These are phyloP conservation scores for Lanistes nyassanus DNA, from an alignment of 1,140 invertebrate species.

Conservation along the genomic window DNA sequence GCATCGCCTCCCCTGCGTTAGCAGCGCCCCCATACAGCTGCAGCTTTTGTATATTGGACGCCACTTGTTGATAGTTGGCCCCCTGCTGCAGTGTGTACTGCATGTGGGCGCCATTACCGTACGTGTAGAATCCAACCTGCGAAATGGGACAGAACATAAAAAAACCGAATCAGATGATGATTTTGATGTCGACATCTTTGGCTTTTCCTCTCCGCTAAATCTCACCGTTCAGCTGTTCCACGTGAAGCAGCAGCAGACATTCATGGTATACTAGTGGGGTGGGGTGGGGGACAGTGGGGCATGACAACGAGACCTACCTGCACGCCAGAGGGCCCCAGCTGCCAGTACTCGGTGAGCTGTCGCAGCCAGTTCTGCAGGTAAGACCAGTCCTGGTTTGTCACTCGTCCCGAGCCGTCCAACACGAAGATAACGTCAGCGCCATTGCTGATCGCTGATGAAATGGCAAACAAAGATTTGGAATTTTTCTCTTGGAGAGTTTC, in stretches of 20 bases:
- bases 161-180: too few species aligned
- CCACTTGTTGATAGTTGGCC: conserved; percentile 29
- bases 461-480: neutral
- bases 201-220: too few species aligned
- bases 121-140: conserved; percentile 30
- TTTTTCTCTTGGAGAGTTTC: neutral
- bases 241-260: too few species aligned
- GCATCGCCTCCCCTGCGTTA: conserved; percentile 44
- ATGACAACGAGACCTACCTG: conserved; percentile 22
- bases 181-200: too few species aligned
- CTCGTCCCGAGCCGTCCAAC: conserved; percentile 23
- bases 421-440: conserved; percentile 41
- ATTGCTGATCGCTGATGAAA: neutral
- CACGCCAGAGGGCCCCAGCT: conserved; percentile 14
- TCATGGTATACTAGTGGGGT: too few species aligned
- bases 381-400: conserved; percentile 15
- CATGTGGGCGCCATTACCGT: conserved; percentile 34
- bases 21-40: conserved; percentile 41
- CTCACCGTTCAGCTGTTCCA: too few species aligned
- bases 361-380: conserved; percentile 31
- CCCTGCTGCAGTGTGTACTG: conserved; percentile 50
- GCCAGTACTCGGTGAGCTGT: conserved; percentile 17
- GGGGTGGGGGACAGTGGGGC: too few species aligned
- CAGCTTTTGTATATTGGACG: conserved; percentile 40
- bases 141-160: too few species aligned